A percentile compares a stretch with the other conserved stretches of the same genome.
Conservation (phyloP, 2,888 invertebrate species). For the Tetramorium bicarinatum region DNA sequence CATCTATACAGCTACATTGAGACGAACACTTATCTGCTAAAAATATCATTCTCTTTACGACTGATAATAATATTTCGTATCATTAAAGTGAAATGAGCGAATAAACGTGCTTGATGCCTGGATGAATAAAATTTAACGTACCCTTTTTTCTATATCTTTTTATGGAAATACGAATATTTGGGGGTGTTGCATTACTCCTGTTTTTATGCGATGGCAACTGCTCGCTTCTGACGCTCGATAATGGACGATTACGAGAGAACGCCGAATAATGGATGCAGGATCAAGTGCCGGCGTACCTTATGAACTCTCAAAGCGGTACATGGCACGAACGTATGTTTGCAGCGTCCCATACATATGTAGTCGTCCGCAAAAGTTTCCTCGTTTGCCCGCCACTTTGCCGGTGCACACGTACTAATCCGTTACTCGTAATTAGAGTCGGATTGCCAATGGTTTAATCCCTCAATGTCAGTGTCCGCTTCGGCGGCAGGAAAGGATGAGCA, state of each 20-base stretch:
- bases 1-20: no score
- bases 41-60: neutral
- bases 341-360: constrained; percentile 69
- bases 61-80: neutral
- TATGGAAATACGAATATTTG: constrained; percentile 17
- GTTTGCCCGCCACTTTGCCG: constrained; percentile 78
- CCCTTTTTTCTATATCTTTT: neutral
- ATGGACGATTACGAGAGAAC: constrained; percentile 52
- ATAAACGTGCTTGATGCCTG: neutral
- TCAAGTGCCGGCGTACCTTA: constrained; percentile 66
- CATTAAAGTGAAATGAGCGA: neutral
- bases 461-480: constrained; percentile 80
- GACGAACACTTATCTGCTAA: neutral
- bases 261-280: constrained; percentile 49
- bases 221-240: constrained; percentile 36
- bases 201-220: constrained; percentile 15
- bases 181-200: constrained; percentile 14
- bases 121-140: neutral
- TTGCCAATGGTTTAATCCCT: constrained; percentile 86
- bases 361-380: constrained; percentile 82
- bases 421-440: constrained; percentile 85
- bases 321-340: constrained; percentile 73
- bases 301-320: constrained; percentile 69
- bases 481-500: constrained; percentile 36
- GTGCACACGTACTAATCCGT: constrained; percentile 84